Percentiles rank a stretch among this genome's conserved stretches.
phyloP scores from a whole-genome alignment of 2,797 vertebrate species.

The Sebastiscus albofasciatus region DNA sequence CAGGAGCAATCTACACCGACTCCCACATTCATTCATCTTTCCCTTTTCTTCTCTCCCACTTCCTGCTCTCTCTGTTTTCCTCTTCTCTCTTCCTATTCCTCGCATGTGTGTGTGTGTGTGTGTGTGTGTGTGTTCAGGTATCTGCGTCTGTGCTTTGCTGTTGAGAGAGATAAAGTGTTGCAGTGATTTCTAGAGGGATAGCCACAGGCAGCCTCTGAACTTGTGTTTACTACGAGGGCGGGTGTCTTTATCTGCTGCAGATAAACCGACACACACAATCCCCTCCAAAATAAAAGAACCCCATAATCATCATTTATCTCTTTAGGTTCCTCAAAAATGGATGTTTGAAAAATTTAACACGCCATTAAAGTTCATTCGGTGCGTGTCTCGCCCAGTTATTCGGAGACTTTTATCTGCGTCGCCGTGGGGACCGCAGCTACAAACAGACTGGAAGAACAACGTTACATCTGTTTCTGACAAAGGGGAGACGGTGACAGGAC shows the following conservation, averaged over 20 bases:
- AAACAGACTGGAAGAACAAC: slow-evolving; percentile 37
- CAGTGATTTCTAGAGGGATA: slow-evolving; percentile 68
- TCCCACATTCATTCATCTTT: slow-evolving; percentile 76
- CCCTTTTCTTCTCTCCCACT: slow-evolving; percentile 28
- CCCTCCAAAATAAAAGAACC: slow-evolving; percentile 23
- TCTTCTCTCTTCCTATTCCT: slow-evolving; percentile 13
- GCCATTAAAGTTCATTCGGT: slow-evolving; percentile 46
- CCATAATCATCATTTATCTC: slow-evolving; percentile 23
- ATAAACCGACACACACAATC: slow-evolving; percentile 19
- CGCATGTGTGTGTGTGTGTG: not conserved
- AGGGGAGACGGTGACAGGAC: slow-evolving; percentile 20
- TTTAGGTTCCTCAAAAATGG: slow-evolving; percentile 5
- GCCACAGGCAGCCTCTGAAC: slow-evolving; percentile 63
- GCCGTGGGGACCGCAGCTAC: slow-evolving; percentile 31
- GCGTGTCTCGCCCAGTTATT: slow-evolving; percentile 36
- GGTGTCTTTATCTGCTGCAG: slow-evolving; percentile 46
- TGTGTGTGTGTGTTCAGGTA: not conserved
- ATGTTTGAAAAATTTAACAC: slow-evolving; percentile 41
- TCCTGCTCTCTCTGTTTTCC: slow-evolving; percentile 24
- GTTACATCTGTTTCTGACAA: slow-evolving; percentile 45
- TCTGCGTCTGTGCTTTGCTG: slow-evolving; percentile 17
- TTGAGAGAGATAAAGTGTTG: slow-evolving; percentile 69
- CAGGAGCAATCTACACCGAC: slow-evolving; percentile 66
- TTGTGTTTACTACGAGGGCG: slow-evolving; percentile 45
- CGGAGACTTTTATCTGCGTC: slow-evolving; percentile 31